phyloP scores from a whole-genome alignment of 2,797 vertebrate species.

The Aplochiton taeniatus region DNA sequence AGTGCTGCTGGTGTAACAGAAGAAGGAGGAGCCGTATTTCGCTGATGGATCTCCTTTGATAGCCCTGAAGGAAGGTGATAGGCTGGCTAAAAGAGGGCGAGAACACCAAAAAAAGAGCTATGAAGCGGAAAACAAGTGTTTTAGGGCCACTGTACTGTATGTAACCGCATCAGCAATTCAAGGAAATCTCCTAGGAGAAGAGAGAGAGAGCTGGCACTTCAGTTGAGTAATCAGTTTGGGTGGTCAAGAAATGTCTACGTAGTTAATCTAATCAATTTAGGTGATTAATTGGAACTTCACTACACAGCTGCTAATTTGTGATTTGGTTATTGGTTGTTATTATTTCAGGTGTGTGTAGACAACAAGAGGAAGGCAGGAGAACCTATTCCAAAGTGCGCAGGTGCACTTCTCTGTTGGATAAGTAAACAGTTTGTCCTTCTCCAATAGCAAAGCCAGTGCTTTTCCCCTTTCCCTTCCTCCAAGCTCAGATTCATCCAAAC shows the following conservation, averaged over 20 bases:
- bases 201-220: conserved; percentile 4
- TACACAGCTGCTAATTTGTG: neutral
- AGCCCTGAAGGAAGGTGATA: conserved; percentile 66
- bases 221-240: conserved; percentile 30
- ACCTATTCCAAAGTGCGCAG: neutral
- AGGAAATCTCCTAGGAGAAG: conserved; percentile 51
- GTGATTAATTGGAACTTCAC: conserved; percentile 41
- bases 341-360: no score
- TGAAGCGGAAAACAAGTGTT: conserved; percentile 64
- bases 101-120: conserved; percentile 67
- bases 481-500: conserved; percentile 25
- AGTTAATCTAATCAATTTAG: conserved; percentile 38
- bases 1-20: conserved; percentile 61
- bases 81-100: conserved; percentile 56
- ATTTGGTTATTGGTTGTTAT: no score
- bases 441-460: neutral
- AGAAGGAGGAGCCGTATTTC: conserved; percentile 74
- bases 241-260: conserved; percentile 45
- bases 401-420: conserved; percentile 25
- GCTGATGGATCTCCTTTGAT: conserved; percentile 74
- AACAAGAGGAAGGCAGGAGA: no score
- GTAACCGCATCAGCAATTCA: conserved; percentile 67
- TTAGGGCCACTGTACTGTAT: conserved; percentile 32
- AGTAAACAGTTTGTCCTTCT: conserved; percentile 23
- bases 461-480: conserved; percentile 22